Evolutionary conservation across 2,113 vertebrate genomes (phyloP).

Genomic region (Numida meleagris): DNA sequence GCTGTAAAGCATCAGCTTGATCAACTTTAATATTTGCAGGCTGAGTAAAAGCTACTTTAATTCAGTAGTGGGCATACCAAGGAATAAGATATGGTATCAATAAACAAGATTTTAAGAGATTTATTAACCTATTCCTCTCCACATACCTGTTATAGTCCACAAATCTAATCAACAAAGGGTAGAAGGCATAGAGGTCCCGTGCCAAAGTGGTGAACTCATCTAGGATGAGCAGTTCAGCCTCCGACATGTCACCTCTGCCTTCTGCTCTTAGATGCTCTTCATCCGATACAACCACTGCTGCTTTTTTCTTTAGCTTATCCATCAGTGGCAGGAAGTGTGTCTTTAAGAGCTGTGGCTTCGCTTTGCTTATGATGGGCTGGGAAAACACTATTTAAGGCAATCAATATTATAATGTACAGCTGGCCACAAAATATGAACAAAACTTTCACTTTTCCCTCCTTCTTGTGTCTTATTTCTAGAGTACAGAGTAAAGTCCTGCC

Average conservation of each 20-base stretch:
- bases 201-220: constrained; percentile 94
- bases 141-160: constrained; percentile 96
- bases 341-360: constrained; percentile 90
- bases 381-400: constrained; percentile 90
- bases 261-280: constrained; percentile 94
- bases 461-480: background rate
- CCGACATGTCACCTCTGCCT: constrained; percentile 95
- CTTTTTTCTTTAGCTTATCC: constrained; percentile 97
- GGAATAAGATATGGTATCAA: background rate
- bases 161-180: constrained; percentile 95
- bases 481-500: constrained; percentile 50
- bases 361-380: constrained; percentile 97
- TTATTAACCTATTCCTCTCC: constrained; percentile 21
- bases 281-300: constrained; percentile 89
- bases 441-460: background rate
- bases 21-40: background rate
- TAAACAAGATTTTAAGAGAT: background rate
- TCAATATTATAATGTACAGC: constrained; percentile 56
- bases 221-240: constrained; percentile 94
- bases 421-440: constrained; percentile 31
- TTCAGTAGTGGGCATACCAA: background rate
- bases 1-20: background rate
- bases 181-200: constrained; percentile 96
- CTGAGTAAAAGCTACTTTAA: constrained; percentile 9
- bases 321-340: constrained; percentile 95